Evolutionary conservation across 2,888 invertebrate genomes (phyloP).

Genomic region (Latheticus oryzae): DNA sequence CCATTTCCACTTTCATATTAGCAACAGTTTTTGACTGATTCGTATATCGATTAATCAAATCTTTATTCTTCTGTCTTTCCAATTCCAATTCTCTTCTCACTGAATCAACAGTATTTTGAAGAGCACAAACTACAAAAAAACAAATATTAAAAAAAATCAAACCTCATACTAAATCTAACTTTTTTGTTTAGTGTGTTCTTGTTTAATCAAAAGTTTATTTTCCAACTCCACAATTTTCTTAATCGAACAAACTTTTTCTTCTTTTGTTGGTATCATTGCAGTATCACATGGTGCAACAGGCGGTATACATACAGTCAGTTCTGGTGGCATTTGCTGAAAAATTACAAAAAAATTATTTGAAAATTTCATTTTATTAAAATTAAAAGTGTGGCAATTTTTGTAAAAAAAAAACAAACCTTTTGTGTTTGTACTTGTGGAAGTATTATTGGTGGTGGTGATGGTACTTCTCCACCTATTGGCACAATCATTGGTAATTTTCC

Average conservation of each 20-base stretch:
- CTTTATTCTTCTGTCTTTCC: constrained; percentile 30
- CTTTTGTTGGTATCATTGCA: not conserved
- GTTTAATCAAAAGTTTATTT: constrained; percentile 34
- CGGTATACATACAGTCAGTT: not conserved
- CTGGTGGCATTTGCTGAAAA: constrained; percentile 1
- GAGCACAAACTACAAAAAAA: constrained; percentile 29
- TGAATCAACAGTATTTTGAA: constrained; percentile 19
- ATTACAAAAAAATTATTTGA: constrained; percentile 2
- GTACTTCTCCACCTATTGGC: constrained; percentile 12
- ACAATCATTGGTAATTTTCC: constrained; percentile 26
- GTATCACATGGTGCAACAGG: not conserved
- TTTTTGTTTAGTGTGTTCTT: constrained; percentile 35
- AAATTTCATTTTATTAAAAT: not conserved
- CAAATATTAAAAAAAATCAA: constrained; percentile 1
- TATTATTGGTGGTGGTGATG: not conserved
- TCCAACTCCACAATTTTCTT: constrained; percentile 50
- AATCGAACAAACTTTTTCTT: constrained; percentile 42
- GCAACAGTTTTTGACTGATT: constrained; percentile 37
- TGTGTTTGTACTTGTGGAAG: not conserved
- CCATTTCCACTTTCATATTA: constrained; percentile 34
- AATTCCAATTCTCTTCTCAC: constrained; percentile 30
- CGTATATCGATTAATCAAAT: constrained; percentile 25
- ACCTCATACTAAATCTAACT: too few species aligned
- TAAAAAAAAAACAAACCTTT: constrained; percentile 24
- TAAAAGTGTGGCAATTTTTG: constrained; percentile 32